Base-by-base conservation (phyloP, 2,797 vertebrate genomes). In the Pipistrellus pipistrellus region DNA sequence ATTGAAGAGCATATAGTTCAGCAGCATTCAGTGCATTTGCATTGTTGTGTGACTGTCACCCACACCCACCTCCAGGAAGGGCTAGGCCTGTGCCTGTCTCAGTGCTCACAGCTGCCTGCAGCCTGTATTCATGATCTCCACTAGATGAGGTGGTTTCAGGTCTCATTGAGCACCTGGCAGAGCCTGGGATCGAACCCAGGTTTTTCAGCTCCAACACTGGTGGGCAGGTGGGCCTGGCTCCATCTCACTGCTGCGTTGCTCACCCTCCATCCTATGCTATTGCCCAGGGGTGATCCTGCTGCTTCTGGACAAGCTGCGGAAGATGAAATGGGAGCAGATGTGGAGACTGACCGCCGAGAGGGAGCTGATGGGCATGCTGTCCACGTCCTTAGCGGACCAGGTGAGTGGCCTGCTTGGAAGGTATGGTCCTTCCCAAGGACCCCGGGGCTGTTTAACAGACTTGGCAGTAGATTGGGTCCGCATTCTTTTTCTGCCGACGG, bases 281-380 rank as follows among this genome's bases (percentile, higher is more conserved):
- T 32, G 96, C 96, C 21, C 96, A 99, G 99, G 99, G 27, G 99
- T 99, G 95, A 99, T 99, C 97, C 95, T 99, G 95, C 98, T 99
- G 90, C 99, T 99, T 77, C 97, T 99, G 11, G 99, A 99, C 97
- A 99, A 99, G 95, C 97, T 99, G 44, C 98, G 99, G 95, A 99
- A 99, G 98, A 99, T 99, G 98, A 99, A 99, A 77, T 99, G 99
- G 99, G 99, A 99, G 96, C 99, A 99, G 98, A 99, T 99, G 99
- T 99, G 99, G 99, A 99, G 99, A 83, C 98, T 99, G 95, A 99
- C 99, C 0, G 99, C 99, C 1, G 99, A 99, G 97, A 98, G 99
- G 59, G 99, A 99, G 93, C 98, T 99, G 59, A 99, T 99, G 99
- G 99, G 99, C 97, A 99, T 99, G 99, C 98, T 99, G 0, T 99